These are phyloP conservation scores for Gibbula magus DNA, from an alignment of 2,888 invertebrate genomes.

Conservation along the genomic window DNA sequence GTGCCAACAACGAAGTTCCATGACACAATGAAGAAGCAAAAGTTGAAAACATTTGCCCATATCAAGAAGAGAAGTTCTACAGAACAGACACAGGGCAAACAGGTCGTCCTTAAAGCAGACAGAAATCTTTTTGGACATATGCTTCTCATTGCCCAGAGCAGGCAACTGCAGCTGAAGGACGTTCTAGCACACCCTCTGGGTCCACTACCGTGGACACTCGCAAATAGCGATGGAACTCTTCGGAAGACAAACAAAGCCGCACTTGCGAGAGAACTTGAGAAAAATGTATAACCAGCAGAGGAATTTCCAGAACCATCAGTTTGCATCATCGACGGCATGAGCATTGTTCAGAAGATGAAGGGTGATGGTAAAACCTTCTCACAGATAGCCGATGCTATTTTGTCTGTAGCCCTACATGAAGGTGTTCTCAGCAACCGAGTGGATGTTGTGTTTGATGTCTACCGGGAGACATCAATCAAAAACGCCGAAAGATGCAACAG, in stretches of 20 bases:
- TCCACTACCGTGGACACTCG: conserved; percentile 39
- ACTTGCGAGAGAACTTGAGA: conserved; percentile 21
- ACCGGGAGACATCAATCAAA: conserved; percentile 39
- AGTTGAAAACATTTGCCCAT: conserved; percentile 40
- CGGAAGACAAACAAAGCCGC: conserved; percentile 41
- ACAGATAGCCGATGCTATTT: conserved; percentile 25
- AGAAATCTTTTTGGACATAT: conserved; percentile 29
- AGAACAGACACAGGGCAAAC: conserved; percentile 10
- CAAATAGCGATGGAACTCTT: conserved; percentile 33
- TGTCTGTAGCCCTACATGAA: conserved; percentile 24
- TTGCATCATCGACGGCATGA: conserved; percentile 40
- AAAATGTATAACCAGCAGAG: conserved; percentile 34
- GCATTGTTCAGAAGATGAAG: conserved; percentile 32
- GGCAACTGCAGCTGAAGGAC: conserved; percentile 23
- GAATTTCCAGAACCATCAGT: conserved; percentile 30
- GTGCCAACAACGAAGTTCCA: conserved; percentile 37
- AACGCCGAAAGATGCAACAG: conserved; percentile 31
- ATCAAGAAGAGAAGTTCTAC: conserved; percentile 8
- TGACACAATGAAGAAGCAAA: conserved; percentile 39
- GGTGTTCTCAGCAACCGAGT: conserved; percentile 20
- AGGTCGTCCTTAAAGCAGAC: conserved; percentile 28
- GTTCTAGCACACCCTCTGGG: conserved; percentile 38
- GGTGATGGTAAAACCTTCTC: conserved; percentile 35
- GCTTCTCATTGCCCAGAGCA: conserved; percentile 14
- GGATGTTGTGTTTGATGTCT: conserved; percentile 40